phyloP scores from a whole-genome alignment of 2,797 vertebrate species.

The Megaceryle alcyon region DNA sequence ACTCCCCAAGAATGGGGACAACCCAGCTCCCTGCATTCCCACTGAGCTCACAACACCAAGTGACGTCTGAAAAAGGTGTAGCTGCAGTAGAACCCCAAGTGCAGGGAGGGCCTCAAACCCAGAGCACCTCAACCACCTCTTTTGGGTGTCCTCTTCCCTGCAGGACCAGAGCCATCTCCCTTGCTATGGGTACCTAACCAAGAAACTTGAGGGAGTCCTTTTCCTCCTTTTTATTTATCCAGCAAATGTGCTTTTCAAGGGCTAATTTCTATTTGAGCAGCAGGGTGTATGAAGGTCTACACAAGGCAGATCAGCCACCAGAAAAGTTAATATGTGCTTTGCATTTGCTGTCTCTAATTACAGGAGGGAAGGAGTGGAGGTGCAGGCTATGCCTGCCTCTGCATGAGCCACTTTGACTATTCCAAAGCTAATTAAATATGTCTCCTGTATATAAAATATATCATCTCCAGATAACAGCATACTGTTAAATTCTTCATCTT shows the following conservation, averaged over 20 bases:
- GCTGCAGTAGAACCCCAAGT: background rate
- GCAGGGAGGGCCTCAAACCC: background rate
- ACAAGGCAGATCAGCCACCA: conserved; percentile 49
- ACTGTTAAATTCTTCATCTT: conserved; percentile 86
- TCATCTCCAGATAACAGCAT: conserved; percentile 82
- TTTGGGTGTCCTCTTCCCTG: background rate
- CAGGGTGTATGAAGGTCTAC: conserved; percentile 30
- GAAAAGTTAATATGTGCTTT: conserved; percentile 72
- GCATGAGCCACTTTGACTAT: conserved; percentile 77
- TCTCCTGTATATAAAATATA: conserved; percentile 86
- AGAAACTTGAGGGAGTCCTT: background rate
- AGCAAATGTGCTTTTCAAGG: background rate
- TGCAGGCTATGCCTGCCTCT: conserved; percentile 64
- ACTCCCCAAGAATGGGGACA: background rate
- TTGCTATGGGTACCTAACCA: background rate
- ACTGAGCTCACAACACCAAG: background rate
- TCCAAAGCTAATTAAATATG: conserved; percentile 84
- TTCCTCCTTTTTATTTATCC: conserved; percentile 31
- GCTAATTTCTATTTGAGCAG: conserved; percentile 63
- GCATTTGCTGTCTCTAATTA: conserved; percentile 68
- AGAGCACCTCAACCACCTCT: background rate
- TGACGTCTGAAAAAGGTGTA: background rate
- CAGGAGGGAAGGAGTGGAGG: conserved; percentile 37
- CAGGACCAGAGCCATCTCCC: background rate
- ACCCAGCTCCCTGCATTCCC: background rate